phyloP scores from a whole-genome alignment of 2,888 invertebrate species.

The Nezara viridula region DNA sequence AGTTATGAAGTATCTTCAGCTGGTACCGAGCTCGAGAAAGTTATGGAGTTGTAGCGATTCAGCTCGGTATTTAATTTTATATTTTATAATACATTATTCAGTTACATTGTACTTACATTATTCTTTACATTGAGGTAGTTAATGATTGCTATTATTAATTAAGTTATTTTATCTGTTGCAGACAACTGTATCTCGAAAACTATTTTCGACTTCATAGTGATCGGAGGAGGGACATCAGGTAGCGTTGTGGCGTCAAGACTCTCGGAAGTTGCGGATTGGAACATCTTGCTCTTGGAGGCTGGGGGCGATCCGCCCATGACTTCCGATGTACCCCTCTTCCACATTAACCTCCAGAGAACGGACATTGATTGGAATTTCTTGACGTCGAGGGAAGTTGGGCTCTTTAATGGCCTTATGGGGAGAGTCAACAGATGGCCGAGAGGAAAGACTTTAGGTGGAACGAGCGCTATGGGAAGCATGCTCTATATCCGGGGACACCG shows the following conservation, averaged over 20 bases:
- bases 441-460: constrained; percentile 79
- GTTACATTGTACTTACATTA: too few relatives aligned
- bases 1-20: too few relatives aligned
- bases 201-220: constrained; percentile 67
- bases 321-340: constrained; percentile 70
- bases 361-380: constrained; percentile 71
- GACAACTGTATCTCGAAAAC: constrained; percentile 68
- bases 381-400: constrained; percentile 70
- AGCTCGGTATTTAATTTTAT: too few relatives aligned
- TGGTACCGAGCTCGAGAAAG: too few relatives aligned
- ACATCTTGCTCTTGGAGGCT: constrained; percentile 72
- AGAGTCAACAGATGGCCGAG: constrained; percentile 72
- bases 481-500: constrained; percentile 76
- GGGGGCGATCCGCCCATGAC: constrained; percentile 71
- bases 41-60: too few relatives aligned
- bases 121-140: too few relatives aligned
- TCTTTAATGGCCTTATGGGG: constrained; percentile 68
- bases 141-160: neutral
- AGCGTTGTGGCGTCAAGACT: constrained; percentile 72
- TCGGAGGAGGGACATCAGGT: constrained; percentile 71
- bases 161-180: neutral
- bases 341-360: constrained; percentile 66
- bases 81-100: too few relatives aligned
- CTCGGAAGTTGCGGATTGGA: constrained; percentile 70
- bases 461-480: constrained; percentile 78